Evolutionary conservation across 2,888 invertebrate species (phyloP).

Genomic region (Anoplius nigerrimus): DNA sequence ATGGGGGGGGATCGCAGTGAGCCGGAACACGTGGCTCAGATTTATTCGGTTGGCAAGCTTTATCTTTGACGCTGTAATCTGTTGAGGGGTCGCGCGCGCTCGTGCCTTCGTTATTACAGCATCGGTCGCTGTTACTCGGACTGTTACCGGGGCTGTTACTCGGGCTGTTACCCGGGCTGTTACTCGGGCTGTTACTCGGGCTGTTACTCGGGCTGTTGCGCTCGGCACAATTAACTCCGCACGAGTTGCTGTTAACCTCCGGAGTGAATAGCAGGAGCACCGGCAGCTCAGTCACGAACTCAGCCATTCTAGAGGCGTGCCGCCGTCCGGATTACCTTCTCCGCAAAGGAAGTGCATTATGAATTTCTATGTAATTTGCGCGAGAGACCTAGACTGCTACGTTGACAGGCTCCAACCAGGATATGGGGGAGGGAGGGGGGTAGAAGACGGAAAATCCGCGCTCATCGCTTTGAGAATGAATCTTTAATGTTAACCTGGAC

Average conservation of each 20-base stretch:
- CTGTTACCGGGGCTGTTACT: neutral
- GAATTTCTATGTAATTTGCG: neutral
- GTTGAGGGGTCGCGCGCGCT: too few species aligned
- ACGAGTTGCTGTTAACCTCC: conserved; percentile 4
- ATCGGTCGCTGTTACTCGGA: too few species aligned
- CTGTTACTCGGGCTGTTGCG: neutral
- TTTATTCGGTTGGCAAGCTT: too few species aligned
- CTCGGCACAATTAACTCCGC: conserved; percentile 12
- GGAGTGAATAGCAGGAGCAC: neutral
- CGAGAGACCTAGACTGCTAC: neutral
- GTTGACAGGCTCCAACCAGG: too few species aligned
- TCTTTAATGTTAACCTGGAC: too few species aligned
- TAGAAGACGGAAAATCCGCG: too few species aligned
- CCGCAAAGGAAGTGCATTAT: neutral
- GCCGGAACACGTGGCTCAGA: too few species aligned
- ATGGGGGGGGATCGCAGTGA: too few species aligned
- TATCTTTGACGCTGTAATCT: too few species aligned
- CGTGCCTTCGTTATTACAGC: too few species aligned
- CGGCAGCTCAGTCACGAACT: neutral
- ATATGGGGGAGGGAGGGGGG: too few species aligned
- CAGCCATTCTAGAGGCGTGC: conserved; percentile 1
- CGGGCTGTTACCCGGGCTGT: neutral
- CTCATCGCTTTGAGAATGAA: too few species aligned
- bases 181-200: neutral
- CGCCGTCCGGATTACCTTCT: neutral